Evolutionary conservation across 1,140 invertebrate species (phyloP), one percentile per base, ranked within the genome.

Genomic region (Dinothrombium tinctorium): DNA sequence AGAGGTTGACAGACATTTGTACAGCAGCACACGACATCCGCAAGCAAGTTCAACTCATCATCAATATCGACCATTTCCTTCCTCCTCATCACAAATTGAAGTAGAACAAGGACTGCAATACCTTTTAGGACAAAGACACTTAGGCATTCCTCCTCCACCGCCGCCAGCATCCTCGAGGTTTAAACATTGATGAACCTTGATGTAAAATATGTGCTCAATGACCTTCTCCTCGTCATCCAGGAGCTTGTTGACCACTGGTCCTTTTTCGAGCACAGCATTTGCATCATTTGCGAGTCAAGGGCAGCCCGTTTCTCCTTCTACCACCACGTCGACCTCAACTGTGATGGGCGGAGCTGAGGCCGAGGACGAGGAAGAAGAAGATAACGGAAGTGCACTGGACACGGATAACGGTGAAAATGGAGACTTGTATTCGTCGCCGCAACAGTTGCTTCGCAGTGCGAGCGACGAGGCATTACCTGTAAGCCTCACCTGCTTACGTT

Each of bases 331-430:
- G 67, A 40, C 11, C 4, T 32, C 29, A 17, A 31, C 37, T 23
- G 17, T 40, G 37, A 14, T 29, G 14, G 36, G 28, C 2, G 26
- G 37, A 23, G 40, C 21, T 20, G 39, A 71, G 50, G 75, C 76
- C 50, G 76, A 80, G 48, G 76, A 80, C 58, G 73, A 74, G 55
- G 75, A 80, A 49, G 79, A 80, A 57, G 76, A 79, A 62, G 43
- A 44, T 9, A 45, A 45, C 28, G 44, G 40, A 35, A 41, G 44
- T 37, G 39, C 40, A 15, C 14, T 45, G 4, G 40, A 45, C 28
- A 42, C 43, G 12, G 43, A 45, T 31, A 17, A 31, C 8, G 29
- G 17, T 14, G 29, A 12, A 9, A 45, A 41, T 33, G 40, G 40
- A 7, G 40, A 45, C 23, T 36, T 40, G 0, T 33, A 40, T 39